Evolutionary conservation across 1,140 invertebrate species (phyloP), one percentile per base, ranked within the genome.

Genomic region (Drosophila micromelanica): DNA sequence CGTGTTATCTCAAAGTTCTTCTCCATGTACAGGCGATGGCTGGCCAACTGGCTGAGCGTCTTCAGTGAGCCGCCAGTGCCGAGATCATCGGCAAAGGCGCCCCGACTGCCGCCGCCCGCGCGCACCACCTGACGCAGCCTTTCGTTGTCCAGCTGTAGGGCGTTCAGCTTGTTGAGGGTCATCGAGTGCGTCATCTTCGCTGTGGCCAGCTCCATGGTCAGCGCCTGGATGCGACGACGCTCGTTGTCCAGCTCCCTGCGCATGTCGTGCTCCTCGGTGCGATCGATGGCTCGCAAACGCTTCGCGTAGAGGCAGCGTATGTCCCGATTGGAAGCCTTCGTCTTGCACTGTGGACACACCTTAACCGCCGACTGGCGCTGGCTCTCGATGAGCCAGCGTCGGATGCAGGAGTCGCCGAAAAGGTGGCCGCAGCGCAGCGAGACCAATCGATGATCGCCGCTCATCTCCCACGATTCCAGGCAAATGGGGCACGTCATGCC

Each of bases 361-460:
- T 93, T 93, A 2, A 93, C 91, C 5, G 92, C 92, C 0, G 92
- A 91, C 52, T 92, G 92, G 3, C 76, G 81, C 7, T 69, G 70
- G 40, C 90, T 90, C 38, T 92, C 90, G 7, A 80, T 91, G 1
- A 99, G 89, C 98, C 97, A 98, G 48, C 95, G 94, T 37, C 95
- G 93, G 17, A 98, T 96, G 91, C 98, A 99, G 48, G 94, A 94
- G 6, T 95, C 92, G 0, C 98, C 98, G 93, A 98, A 99, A 1
- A 98, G 92, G 93, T 99, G 98, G 1, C 98, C 98, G 93, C 98
- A 99, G 78, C 95, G 95, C 9, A 99, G 92, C 9, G 96, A 95
- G 6, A 95, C 95, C 2, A 98, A 92, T 49, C 97, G 93, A 92
- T 98, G 98, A 1, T 94, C 94, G 0, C 97, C 97, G n/a, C 95